Evolutionary conservation across 2,888 invertebrate genomes (phyloP), one percentile per base, ranked within the genome.

Genomic region (Petrophora chlorosata): DNA sequence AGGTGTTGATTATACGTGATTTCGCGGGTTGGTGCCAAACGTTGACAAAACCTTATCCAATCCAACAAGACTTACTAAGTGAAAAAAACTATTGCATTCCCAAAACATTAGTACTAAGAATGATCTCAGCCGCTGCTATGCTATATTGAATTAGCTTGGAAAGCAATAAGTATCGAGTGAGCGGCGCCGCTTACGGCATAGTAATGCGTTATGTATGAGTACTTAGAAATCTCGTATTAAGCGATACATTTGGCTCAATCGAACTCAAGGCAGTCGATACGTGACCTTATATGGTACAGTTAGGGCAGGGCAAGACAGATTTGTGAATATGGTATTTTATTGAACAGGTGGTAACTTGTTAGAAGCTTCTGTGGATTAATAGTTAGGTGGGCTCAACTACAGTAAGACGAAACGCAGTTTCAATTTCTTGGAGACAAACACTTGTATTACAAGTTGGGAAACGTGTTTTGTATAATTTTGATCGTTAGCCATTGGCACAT

Each of bases 241-340:
- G 28, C 53, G 45, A 53, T 46, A 54, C 41, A 52, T 54, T 54
- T 35, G 26, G 39, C 25, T 42, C 30, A 44, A 51, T 41, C 46
- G 43, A 32, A 52, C 46, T 36, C 53, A 46, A 57, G 57, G 48
- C 51, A 28, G 35, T 38, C 14, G 14, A 19, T 33, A 38, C 33
- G 45, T 26, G 19, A 8, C 52, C 52, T 35, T 52, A 42, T 35
- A 50, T 23, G 48, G 49, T 25, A 10, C 16, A 35, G 43, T 46
- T 41, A 41, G 36, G 35, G 39, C 25, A 28, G 28, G 44, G 33
- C 44, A 16, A 49, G 42, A 40, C 3, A 50, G 41, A 53, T 53
- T 30, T 14, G 15, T 10, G 3, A 9, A 23, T 15, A 9, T 14
- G 23, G 3, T 33, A 14, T 29, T 29, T 29, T 32, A 2, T 10